Percentiles rank a stretch among this genome's conserved stretches.
Conservation (phyloP, 2,113 vertebrate genomes). For the Carollia perspicillata region DNA sequence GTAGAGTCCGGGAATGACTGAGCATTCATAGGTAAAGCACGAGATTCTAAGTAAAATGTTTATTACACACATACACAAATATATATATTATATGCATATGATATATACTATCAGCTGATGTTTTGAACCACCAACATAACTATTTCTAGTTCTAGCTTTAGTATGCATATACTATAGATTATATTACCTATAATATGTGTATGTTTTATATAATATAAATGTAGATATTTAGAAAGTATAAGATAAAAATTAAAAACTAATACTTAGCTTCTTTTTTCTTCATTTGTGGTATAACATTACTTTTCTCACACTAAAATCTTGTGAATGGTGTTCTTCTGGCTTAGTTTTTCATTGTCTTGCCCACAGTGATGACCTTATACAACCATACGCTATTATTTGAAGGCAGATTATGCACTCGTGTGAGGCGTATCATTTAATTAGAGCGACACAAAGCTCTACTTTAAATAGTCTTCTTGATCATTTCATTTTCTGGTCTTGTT, state of each 20-base stretch:
- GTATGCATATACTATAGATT: not conserved
- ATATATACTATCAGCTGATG: not conserved
- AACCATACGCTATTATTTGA: not conserved
- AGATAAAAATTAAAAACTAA: not conserved
- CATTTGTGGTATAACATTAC: not conserved
- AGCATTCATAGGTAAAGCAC: not conserved
- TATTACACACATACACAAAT: not conserved
- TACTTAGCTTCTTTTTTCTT: not conserved
- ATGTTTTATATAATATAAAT: not conserved
- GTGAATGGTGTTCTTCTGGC: not conserved
- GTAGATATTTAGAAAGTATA: not conserved
- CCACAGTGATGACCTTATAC: not conserved
- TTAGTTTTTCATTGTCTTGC: not conserved
- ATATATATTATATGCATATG: not conserved
- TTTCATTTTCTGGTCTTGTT: not conserved
- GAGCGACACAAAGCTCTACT: not conserved
- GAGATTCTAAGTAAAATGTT: not conserved
- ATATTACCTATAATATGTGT: not conserved
- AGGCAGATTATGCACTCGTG: not conserved
- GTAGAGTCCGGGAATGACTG: not conserved
- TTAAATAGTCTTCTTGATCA: not conserved
- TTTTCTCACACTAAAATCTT: not conserved
- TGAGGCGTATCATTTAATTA: not conserved
- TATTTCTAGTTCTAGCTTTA: not conserved
- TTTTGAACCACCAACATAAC: not conserved